phyloP scores from a whole-genome alignment of 2,797 vertebrate genomes.

The Pseudomugil tenellus region DNA sequence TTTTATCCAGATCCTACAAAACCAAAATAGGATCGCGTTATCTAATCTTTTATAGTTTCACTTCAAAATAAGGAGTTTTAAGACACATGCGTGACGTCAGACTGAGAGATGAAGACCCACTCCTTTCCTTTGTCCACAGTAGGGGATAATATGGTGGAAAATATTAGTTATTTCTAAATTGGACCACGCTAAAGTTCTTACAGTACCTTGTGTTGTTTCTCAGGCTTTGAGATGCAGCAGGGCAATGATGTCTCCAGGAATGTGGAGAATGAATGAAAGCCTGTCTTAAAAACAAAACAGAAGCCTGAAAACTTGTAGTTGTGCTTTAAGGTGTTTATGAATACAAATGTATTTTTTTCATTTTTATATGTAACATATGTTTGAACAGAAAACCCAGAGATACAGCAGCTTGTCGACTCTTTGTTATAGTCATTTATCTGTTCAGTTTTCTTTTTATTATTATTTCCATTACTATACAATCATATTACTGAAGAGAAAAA shows the following conservation, averaged over 20 bases:
- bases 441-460: slow-evolving; percentile 38
- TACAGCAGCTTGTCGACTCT: slow-evolving; percentile 44
- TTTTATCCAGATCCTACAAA: no score
- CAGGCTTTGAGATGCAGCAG: not conserved
- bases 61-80: no score
- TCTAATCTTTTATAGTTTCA: no score
- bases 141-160: no score
- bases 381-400: slow-evolving; percentile 11
- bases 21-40: no score
- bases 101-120: no score
- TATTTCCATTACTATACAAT: slow-evolving; percentile 61
- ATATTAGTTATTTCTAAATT: no score
- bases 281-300: not conserved
- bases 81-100: no score
- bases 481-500: slow-evolving; percentile 50
- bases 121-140: no score
- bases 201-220: no score
- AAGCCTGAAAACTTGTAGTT: not conserved
- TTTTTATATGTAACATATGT: not conserved
- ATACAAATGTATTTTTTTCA: not conserved
- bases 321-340: not conserved
- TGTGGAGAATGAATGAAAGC: not conserved
- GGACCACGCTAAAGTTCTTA: no score
- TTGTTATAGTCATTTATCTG: slow-evolving; percentile 63
- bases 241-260: not conserved